Base-by-base conservation (phyloP, 2,888 invertebrate species). In the Euzetes globulus region DNA sequence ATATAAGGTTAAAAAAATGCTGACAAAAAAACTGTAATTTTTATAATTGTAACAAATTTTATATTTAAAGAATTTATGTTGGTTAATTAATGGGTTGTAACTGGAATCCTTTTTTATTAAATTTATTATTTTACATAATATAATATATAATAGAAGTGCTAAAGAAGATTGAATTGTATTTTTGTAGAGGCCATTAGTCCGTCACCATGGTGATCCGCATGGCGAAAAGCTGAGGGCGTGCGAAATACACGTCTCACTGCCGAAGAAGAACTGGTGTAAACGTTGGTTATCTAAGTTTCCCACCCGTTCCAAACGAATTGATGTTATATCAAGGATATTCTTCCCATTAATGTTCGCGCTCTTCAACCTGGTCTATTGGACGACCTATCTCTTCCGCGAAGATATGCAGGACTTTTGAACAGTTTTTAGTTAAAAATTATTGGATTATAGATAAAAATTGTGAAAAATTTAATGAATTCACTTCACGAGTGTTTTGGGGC, bases 351-450 rank as follows among this genome's bases (percentile, higher is more conserved):
- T 94, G 80, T 94, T 94, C 85, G 94, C 94, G 79, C 87, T 94
- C 82, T 94, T 94, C 88, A 94, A 94, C 85, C 87, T 94, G 85
- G 90, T 92, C 85, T 94, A 94, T 86, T 95, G 94, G 94, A 88
- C 91, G 79, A 91, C 91, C 79, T 92, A 92, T 86, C 86, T 92
- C 80, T 58, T 58, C 58, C 58, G 58, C 19, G 58, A 58, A 58
- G 58, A 58, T 58, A 58, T 58, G 58, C 58, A 58, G 58, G 58
- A 58, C n/a, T 58, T 58, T 58, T 58, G 25, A 58, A 22, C 33
- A 6, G 33, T 33, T 33, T 33, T 33, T 50, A 50, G 33, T 33
- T 9, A 33, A 33, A 33, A 33, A 33, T 6, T n/a, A n/a, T n/a
- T n/a, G n/a, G 9, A 33, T 6, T 6, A 6, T 33, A 33, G 33